Percentiles rank a stretch among this genome's conserved stretches.
Evolutionary conservation across 2,888 invertebrate species (phyloP).

Genomic region (Toxonevra muliebris): DNA sequence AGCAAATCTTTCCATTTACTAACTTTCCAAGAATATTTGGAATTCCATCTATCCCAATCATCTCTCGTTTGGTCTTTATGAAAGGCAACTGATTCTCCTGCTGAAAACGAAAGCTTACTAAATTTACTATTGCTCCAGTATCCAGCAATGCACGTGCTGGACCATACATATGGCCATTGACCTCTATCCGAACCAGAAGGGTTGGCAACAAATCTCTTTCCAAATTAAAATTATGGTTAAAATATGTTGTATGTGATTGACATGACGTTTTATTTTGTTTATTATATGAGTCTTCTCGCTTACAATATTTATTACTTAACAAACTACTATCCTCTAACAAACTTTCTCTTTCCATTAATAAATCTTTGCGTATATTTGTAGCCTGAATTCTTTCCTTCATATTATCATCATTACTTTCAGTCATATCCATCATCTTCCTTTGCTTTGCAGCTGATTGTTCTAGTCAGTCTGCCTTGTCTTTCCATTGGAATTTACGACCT

Average conservation of each 20-base stretch:
- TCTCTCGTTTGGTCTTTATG: neutral
- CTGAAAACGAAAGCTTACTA: neutral
- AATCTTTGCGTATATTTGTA: no score
- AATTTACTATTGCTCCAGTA: neutral
- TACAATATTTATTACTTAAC: no score
- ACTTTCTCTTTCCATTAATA: no score
- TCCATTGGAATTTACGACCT: no score
- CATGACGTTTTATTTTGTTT: no score
- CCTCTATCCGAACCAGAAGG: neutral
- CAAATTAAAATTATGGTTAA: slow-evolving; percentile 2
- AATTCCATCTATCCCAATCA: slow-evolving; percentile 4
- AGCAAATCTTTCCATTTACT: neutral
- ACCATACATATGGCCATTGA: slow-evolving; percentile 7
- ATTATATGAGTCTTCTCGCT: no score
- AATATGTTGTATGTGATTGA: neutral
- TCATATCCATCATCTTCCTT: neutral
- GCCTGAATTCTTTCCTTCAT: no score
- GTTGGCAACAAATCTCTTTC: slow-evolving; percentile 2
- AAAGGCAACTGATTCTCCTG: neutral
- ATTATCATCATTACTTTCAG: no score
- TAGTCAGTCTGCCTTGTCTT: neutral
- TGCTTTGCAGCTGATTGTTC: neutral
- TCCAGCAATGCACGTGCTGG: slow-evolving; percentile 11
- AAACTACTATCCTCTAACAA: no score
- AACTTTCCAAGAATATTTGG: neutral